Evolutionary conservation across 2,888 invertebrate species (phyloP).

Genomic region (Torymus aiolomorphi): DNA sequence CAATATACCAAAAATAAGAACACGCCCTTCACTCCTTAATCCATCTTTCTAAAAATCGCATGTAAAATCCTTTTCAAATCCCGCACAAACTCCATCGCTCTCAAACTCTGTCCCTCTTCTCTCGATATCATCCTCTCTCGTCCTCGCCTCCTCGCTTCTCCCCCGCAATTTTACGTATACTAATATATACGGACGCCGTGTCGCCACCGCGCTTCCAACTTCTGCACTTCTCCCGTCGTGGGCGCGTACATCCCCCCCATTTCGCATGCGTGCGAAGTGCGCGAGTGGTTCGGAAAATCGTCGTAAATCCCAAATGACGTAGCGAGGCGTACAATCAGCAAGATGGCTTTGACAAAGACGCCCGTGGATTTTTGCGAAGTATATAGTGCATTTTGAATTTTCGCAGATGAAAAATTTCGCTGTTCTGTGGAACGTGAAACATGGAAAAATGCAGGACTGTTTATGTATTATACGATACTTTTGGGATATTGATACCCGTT

Average conservation of each 20-base stretch:
- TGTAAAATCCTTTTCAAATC: background rate
- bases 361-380: too few species aligned
- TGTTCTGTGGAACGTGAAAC: too few species aligned
- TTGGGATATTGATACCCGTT: too few species aligned
- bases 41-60: background rate
- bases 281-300: background rate
- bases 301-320: slow-evolving; percentile 9
- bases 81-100: background rate
- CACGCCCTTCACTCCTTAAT: too few species aligned
- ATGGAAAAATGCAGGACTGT: too few species aligned
- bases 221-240: background rate
- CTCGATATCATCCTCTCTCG: background rate
- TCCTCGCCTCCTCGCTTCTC: background rate
- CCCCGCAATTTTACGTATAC: slow-evolving; percentile 2
- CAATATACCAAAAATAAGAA: too few species aligned
- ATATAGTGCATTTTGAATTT: too few species aligned
- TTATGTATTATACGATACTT: too few species aligned
- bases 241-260: background rate
- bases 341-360: background rate
- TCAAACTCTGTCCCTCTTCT: background rate
- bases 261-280: slow-evolving; percentile 17
- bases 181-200: slow-evolving; percentile 15
- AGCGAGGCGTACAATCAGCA: slow-evolving; percentile 23
- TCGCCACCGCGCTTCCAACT: background rate
- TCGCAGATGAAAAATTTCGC: too few species aligned